A percentile compares a stretch with the other conserved stretches of the same genome.
Conservation (phyloP, 2,888 invertebrate species). For the Automeris io region DNA sequence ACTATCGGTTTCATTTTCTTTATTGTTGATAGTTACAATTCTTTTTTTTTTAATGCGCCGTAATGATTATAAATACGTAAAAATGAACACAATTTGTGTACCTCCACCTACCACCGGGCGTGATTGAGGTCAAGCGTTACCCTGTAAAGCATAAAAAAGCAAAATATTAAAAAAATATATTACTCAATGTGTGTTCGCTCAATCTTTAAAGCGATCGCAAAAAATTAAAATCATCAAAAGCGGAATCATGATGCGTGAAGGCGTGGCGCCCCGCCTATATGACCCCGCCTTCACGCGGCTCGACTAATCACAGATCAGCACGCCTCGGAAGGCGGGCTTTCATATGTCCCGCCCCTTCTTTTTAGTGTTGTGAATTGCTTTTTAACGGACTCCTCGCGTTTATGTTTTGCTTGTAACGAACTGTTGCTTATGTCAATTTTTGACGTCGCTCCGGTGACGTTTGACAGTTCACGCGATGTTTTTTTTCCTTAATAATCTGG, state of each 20-base stretch:
- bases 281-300: constrained; percentile 46
- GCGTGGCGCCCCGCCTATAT: constrained; percentile 36
- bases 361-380: constrained; percentile 68
- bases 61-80: no score
- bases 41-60: no score
- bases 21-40: no score
- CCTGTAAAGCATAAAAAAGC: no score
- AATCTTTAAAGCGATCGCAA: no score
- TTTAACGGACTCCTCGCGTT: constrained; percentile 59
- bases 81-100: no score
- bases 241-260: constrained; percentile 30
- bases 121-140: no score
- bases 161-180: no score
- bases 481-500: constrained; percentile 5
- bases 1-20: no score
- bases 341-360: constrained; percentile 43
- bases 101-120: no score
- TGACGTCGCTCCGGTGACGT: constrained; percentile 26
- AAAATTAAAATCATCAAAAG: constrained; percentile 39
- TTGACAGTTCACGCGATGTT: constrained; percentile 62
- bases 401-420: constrained; percentile 49
- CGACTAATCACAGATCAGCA: constrained; percentile 44
- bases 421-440: constrained; percentile 46
- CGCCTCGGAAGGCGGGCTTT: constrained; percentile 37
- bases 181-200: no score